Evolutionary conservation across 2,113 vertebrate genomes (phyloP), one percentile per base, ranked within the genome.

Genomic region (Saccopteryx bilineata): DNA sequence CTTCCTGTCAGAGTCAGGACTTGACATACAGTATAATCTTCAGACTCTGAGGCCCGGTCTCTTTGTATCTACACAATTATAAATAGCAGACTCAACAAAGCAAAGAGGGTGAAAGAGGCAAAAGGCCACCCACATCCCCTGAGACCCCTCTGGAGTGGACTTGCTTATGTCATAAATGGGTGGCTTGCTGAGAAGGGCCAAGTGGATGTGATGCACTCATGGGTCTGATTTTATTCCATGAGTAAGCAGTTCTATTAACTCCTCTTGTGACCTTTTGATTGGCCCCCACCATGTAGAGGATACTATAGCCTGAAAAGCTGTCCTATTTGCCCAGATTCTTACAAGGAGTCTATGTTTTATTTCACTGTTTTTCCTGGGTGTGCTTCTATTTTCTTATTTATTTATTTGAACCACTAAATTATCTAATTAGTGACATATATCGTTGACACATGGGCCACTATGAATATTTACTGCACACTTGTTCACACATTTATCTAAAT

Each of bases 341-440:
- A 82, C 69, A 83, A 96, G 26, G 61, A 96, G 82, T 71, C 92
- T 90, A 79, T 89, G 50, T 98, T 97, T 98, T 98, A 94, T 68
- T 92, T 92, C 74, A 61, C 84, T 93, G 0, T 93, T 97, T 97
- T 98, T 95, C 93, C 94, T 94, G 80, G 93, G 93, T 97, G 93
- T 95, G 93, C 96, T 97, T 97, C 97, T 98, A 93, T 97, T 98
- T 98, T 96, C 94, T 97, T 98, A 98, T 98, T 98, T 98, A 98
- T 98, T 99, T 98, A 98, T 98, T 98, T 98, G 98, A 97, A 96
- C 97, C 98, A 98, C 98, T 99, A 98, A 99, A 98, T 99, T 98
- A 98, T 98, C 98, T 99, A 99, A 99, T 99, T 99, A 99, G 98
- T 98, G 97, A 98, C 98, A 98, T 97, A 98, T 98, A 98, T 98